These are phyloP conservation scores for Caenorhabditis imperialis DNA, from an alignment of 2,888 invertebrate species.

Conservation along the genomic window DNA sequence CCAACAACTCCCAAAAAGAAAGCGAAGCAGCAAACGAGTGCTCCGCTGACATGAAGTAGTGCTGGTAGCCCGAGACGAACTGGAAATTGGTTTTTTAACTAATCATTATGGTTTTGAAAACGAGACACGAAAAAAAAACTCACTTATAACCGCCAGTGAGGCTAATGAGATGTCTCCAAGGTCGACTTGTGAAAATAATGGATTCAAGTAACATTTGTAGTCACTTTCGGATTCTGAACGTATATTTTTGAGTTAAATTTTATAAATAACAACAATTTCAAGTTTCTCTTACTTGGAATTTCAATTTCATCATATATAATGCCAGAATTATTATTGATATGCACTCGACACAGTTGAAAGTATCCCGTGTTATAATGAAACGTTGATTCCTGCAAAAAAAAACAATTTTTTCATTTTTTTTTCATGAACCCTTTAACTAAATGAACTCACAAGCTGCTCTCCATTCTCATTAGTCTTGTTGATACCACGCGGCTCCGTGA, in stretches of 20 bases:
- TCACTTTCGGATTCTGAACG: slow-evolving; percentile 57
- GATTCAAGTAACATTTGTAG: slow-evolving; percentile 72
- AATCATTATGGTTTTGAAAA: slow-evolving; percentile 1
- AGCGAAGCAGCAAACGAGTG: slow-evolving; percentile 69
- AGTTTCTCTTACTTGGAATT: slow-evolving; percentile 62
- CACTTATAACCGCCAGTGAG: slow-evolving; percentile 71
- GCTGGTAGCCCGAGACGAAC: slow-evolving; percentile 73
- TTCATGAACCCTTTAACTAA: background rate
- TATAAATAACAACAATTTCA: background rate
- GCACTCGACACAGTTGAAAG: slow-evolving; percentile 74
- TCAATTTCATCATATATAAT: slow-evolving; percentile 60
- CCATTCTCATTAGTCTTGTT: slow-evolving; percentile 76
- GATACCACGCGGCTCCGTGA: slow-evolving; percentile 74
- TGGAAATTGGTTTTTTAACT: no score
- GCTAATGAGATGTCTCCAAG: slow-evolving; percentile 74
- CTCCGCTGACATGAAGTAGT: slow-evolving; percentile 72
- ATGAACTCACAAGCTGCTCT: slow-evolving; percentile 65
- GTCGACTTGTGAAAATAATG: slow-evolving; percentile 71
- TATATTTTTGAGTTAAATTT: background rate
- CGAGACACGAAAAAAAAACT: slow-evolving; percentile 12
- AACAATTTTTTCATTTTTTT: background rate
- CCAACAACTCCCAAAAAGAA: slow-evolving; percentile 71
- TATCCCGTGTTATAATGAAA: slow-evolving; percentile 76
- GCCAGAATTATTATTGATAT: slow-evolving; percentile 60
- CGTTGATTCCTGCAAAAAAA: slow-evolving; percentile 46